Percentiles rank a stretch among this genome's conserved stretches.
Evolutionary conservation across 2,888 invertebrate genomes (phyloP).

Genomic region (Ornithoptera alexandrae): DNA sequence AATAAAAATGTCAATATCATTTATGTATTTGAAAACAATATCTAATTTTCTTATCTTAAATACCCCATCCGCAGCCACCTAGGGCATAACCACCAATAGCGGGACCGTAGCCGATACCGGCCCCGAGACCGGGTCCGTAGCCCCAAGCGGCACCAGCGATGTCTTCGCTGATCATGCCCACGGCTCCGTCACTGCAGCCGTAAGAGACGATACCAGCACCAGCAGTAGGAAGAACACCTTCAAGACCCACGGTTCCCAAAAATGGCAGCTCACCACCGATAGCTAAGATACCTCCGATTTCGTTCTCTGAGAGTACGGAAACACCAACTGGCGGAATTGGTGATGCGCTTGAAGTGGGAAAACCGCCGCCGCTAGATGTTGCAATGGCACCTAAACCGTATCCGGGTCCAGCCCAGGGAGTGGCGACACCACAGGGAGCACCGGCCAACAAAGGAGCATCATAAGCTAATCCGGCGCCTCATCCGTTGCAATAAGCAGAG

Average conservation of each 20-base stretch:
- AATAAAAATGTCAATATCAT: too few relatives aligned
- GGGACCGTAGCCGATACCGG: constrained; percentile 26
- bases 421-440: constrained; percentile 30
- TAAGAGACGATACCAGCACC: constrained; percentile 46
- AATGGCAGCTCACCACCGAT: constrained; percentile 41
- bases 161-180: constrained; percentile 38
- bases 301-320: constrained; percentile 43
- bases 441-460: constrained; percentile 27
- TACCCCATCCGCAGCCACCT: constrained; percentile 26
- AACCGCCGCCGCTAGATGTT: constrained; percentile 34
- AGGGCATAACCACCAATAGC: constrained; percentile 23
- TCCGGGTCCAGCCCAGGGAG: constrained; percentile 32
- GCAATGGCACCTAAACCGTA: constrained; percentile 24
- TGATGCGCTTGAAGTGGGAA: constrained; percentile 42
- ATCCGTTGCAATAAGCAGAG: constrained; percentile 25
- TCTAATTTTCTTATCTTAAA: constrained; percentile 4
- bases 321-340: constrained; percentile 39
- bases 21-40: too few relatives aligned
- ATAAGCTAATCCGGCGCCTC: constrained; percentile 29
- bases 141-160: constrained; percentile 19
- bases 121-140: too few relatives aligned
- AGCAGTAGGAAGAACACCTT: constrained; percentile 42
- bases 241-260: constrained; percentile 44
- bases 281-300: constrained; percentile 41
- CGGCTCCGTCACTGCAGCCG: constrained; percentile 40